Evolutionary conservation across 2,113 vertebrate species (phyloP).

Genomic region (Galbula dea): DNA sequence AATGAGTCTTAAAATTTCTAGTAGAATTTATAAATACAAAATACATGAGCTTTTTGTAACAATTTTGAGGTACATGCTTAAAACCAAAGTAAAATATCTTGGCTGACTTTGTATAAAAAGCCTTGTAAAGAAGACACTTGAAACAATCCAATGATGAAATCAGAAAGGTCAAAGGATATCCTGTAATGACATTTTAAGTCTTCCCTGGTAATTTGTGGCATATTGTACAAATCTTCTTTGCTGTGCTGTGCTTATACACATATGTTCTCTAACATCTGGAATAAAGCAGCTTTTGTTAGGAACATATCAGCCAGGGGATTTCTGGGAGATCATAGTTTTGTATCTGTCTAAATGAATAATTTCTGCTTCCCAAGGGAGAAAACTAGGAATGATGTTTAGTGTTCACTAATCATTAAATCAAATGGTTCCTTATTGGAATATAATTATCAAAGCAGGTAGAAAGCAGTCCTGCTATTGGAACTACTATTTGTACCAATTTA

Average conservation of each 20-base stretch:
- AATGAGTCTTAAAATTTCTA: background rate
- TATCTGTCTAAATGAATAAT: background rate
- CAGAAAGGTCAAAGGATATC: background rate
- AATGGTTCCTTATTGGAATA: background rate
- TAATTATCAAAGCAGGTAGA: background rate
- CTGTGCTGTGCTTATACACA: slow-evolving; percentile 14
- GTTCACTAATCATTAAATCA: background rate
- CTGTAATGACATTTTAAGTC: background rate
- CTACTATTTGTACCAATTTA: background rate
- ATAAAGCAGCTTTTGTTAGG: slow-evolving; percentile 55
- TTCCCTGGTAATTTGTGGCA: slow-evolving; percentile 53
- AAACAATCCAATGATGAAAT: background rate
- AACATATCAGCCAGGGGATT: background rate
- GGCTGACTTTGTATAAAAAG: background rate
- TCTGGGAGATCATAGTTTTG: background rate
- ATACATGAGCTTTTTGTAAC: background rate
- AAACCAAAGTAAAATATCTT: background rate
- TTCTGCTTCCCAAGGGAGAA: background rate
- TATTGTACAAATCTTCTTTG: slow-evolving; percentile 41
- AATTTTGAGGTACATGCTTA: background rate
- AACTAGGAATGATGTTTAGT: background rate
- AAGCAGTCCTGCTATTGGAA: background rate
- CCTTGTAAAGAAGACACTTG: background rate
- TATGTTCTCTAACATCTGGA: slow-evolving; percentile 53
- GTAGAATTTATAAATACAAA: background rate